Base-by-base conservation (phyloP, 1,140 invertebrate species). In the Diplogasteroides magnus region DNA sequence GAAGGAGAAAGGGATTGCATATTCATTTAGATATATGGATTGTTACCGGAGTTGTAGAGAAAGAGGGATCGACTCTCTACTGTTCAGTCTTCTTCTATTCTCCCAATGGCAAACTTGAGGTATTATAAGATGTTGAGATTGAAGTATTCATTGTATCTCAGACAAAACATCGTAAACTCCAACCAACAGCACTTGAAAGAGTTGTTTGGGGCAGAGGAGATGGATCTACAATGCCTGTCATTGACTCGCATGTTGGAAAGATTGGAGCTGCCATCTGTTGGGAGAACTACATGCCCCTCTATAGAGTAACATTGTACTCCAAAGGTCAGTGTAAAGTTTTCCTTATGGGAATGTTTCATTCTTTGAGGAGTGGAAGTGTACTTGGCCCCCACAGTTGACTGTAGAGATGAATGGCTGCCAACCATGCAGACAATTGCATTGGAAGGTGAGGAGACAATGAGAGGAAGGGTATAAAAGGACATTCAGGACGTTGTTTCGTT, bases 221-320 rank as follows among this genome's bases (percentile, higher is more conserved):
- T 70, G 80, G 80, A 26, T 78, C 78, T 3, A 82, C 80, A 1
- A 64, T 82, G 26, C 58, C 74, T 2, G 80, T 81, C 19, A 23
- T 78, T 26, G 62, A 75, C 23, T 79, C 80, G 3, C 32, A 37
- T 25, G 28, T 81, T 55, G 80, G 80, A 13, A 78, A 77, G 60
- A 77, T 82, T 58, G 77, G 80, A 26, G 73, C 74, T 31, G 77
- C 77, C 0, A 79, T 83, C 64, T 83, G 81, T 68, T 83, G 81
- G 81, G 81, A 83, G 69, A 81, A 82, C 67, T 82, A 80, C 71
- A 83, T 83, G 79, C 77, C 77, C 3, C 57, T 80, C 29, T 71
- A 78, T 28, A 57, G 77, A 58, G 69, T 69, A 26, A 61, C 77
- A 0, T 32, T 76, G 28, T 78, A 78, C 62, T 61, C 61, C 37